A percentile compares a stretch with the other conserved stretches of the same genome.
These are phyloP conservation scores for Vidua chalybeata DNA, from an alignment of 2,113 vertebrate genomes.

Conservation along the genomic window DNA sequence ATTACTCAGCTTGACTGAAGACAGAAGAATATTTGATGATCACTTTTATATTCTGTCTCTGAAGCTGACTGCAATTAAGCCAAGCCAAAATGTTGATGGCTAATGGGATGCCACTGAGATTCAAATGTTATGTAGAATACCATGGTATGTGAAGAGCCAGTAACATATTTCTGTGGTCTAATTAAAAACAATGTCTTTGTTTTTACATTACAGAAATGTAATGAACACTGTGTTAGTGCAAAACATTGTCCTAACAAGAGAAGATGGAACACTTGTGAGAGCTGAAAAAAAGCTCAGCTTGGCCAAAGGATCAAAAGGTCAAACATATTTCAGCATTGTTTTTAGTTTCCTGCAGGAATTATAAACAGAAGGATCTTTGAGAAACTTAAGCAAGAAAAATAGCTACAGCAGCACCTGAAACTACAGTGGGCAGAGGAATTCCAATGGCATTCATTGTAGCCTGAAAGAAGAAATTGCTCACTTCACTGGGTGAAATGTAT, in stretches of 20 bases:
- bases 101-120: conserved; percentile 13
- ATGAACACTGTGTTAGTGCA: not conserved
- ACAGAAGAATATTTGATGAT: conserved; percentile 38
- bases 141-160: not conserved
- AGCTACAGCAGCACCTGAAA: conserved; percentile 28
- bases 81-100: not conserved
- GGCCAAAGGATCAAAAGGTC: conserved; percentile 3
- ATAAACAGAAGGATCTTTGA: not conserved
- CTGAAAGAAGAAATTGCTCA: conserved; percentile 51
- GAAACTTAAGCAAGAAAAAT: conserved; percentile 14
- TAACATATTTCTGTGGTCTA: not conserved
- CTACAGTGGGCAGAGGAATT: not conserved
- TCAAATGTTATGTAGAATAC: not conserved
- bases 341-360: not conserved
- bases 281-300: not conserved
- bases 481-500: conserved; percentile 40
- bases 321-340: not conserved
- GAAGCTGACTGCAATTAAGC: conserved; percentile 37
- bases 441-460: conserved; percentile 27
- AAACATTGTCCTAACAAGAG: not conserved
- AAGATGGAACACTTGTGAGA: not conserved
- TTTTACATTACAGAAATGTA: not conserved
- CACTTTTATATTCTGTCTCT: not conserved
- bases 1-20: conserved; percentile 45
- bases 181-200: conserved; percentile 15